phyloP scores from a whole-genome alignment of 2,797 vertebrate genomes.

The Eulemur rubriventer region DNA sequence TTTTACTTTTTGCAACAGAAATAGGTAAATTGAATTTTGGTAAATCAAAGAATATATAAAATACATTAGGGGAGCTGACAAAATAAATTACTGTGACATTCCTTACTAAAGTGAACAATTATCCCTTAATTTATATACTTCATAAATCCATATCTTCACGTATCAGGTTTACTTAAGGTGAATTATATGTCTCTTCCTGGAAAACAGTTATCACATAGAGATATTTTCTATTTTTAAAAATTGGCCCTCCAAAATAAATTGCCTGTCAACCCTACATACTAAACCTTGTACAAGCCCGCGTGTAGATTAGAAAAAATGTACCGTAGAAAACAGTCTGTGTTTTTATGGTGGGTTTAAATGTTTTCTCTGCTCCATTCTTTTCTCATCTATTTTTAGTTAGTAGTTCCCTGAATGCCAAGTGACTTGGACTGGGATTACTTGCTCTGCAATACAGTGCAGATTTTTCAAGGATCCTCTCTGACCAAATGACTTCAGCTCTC shows the following conservation, averaged over 20 bases:
- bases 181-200: slow-evolving; percentile 19
- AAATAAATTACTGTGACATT: slow-evolving; percentile 34
- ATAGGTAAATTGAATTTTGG: slow-evolving; percentile 37
- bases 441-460: background rate
- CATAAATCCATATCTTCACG: slow-evolving; percentile 28
- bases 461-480: background rate
- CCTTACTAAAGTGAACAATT: slow-evolving; percentile 38
- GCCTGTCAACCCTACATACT: background rate
- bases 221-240: slow-evolving; percentile 48
- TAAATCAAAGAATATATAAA: slow-evolving; percentile 5
- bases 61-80: background rate
- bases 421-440: background rate
- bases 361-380: background rate
- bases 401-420: background rate
- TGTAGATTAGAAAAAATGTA: background rate
- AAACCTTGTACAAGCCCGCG: background rate
- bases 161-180: slow-evolving; percentile 30
- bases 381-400: background rate
- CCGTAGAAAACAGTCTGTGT: background rate
- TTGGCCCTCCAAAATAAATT: slow-evolving; percentile 48
- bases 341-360: background rate
- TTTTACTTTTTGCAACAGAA: slow-evolving; percentile 24
- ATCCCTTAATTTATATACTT: slow-evolving; percentile 33
- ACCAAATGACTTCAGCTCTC: background rate
- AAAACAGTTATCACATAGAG: slow-evolving; percentile 27